Evolutionary conservation across 1,140 invertebrate genomes (phyloP).

Genomic region (Brachionus plicatilis): DNA sequence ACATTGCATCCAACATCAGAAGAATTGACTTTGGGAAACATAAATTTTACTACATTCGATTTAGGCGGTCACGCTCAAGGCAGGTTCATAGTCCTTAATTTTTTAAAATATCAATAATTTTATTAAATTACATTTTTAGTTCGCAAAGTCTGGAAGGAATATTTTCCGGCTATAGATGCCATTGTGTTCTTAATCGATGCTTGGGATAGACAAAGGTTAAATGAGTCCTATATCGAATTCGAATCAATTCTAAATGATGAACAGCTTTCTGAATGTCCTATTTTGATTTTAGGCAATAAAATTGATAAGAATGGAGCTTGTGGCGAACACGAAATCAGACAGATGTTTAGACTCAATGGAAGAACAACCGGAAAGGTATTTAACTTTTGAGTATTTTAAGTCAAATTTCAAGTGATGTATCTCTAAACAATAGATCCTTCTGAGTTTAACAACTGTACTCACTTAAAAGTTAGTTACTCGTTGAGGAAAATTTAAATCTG

Average conservation of each 20-base stretch:
- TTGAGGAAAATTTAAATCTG: constrained; percentile 23
- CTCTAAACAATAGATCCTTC: constrained; percentile 38
- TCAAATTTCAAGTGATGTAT: constrained; percentile 35
- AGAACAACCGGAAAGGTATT: constrained; percentile 92
- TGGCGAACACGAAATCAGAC: constrained; percentile 90
- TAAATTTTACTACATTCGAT: constrained; percentile 99
- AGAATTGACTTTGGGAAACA: constrained; percentile 96
- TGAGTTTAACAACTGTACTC: constrained; percentile 40
- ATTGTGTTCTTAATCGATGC: constrained; percentile 98
- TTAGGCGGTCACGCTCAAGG: constrained; percentile 92
- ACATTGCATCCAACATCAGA: constrained; percentile 98
- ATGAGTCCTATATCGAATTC: constrained; percentile 74
- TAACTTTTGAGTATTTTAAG: not conserved
- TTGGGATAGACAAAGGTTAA: constrained; percentile 77
- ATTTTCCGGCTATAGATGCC: constrained; percentile 97
- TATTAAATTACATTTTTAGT: constrained; percentile 56
- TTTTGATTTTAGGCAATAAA: constrained; percentile 97
- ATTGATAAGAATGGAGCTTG: constrained; percentile 93
- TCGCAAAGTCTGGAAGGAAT: constrained; percentile 96
- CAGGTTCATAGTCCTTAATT: constrained; percentile 44
- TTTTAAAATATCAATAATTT: not conserved
- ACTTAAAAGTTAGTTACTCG: not conserved
- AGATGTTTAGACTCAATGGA: constrained; percentile 83
- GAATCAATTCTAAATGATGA: constrained; percentile 65
- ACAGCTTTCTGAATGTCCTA: constrained; percentile 86